These are phyloP conservation scores for Tenualosa ilisha DNA, from an alignment of 2,797 vertebrate species.

Conservation along the genomic window DNA sequence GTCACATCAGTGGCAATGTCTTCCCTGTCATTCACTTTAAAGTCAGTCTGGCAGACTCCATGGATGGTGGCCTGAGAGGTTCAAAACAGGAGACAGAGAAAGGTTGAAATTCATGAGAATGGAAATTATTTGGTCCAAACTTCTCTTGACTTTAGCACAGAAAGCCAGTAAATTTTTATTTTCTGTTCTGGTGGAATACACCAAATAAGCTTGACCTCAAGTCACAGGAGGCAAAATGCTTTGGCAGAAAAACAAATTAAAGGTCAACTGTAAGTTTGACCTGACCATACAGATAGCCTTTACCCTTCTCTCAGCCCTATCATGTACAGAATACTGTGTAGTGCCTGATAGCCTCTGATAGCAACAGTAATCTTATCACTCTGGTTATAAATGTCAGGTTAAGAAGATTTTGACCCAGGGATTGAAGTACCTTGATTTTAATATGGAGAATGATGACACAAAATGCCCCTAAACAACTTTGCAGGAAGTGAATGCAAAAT, in stretches of 20 bases:
- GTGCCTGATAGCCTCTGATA: conserved; percentile 29
- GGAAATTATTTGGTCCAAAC: background rate
- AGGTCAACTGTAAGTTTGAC: conserved; percentile 1
- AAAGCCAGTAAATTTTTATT: background rate
- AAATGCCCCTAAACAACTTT: background rate
- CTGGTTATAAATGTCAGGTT: background rate
- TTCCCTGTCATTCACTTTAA: conserved; percentile 73
- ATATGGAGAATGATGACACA: background rate
- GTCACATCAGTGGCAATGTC: conserved; percentile 79
- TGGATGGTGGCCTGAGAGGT: conserved; percentile 82
- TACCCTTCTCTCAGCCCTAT: background rate
- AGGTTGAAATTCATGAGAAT: background rate
- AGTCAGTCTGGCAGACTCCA: conserved; percentile 81
- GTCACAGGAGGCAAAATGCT: background rate
- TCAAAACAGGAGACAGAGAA: background rate
- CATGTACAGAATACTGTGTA: background rate
- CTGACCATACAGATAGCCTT: background rate
- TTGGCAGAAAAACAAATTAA: background rate
- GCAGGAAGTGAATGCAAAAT: background rate
- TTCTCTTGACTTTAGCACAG: background rate
- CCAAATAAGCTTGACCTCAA: background rate
- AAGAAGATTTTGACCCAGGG: background rate
- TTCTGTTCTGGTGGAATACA: background rate
- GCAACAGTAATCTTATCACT: conserved; percentile 23
- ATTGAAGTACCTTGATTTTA: background rate